Percentiles rank a stretch among this genome's conserved stretches.
Conservation (phyloP, 92 coral and sea anemone species). For the Umimayanthus kanabou region DNA sequence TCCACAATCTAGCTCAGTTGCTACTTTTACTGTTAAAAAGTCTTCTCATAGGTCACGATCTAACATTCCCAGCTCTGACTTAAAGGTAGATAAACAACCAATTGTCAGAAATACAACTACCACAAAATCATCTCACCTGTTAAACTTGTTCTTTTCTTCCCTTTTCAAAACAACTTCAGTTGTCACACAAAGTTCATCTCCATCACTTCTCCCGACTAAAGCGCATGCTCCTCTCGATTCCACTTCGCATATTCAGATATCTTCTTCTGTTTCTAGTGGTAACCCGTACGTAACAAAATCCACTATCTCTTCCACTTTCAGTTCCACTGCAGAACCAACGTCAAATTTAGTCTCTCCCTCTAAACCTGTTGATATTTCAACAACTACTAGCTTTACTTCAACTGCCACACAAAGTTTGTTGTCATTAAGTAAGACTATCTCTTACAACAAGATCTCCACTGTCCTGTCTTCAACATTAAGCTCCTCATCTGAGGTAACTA, state of each 20-base stretch:
- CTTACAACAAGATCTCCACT: background rate
- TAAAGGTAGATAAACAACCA: background rate
- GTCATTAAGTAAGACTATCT: background rate
- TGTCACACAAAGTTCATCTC: background rate
- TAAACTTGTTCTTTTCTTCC: background rate
- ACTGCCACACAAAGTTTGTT: constrained; percentile 20
- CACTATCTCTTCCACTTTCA: background rate
- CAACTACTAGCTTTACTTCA: background rate
- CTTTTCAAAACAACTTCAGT: background rate
- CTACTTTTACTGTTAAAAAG: background rate
- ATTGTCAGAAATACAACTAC: background rate
- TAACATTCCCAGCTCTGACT: background rate
- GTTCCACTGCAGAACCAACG: background rate
- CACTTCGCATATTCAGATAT: background rate
- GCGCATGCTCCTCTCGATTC: background rate
- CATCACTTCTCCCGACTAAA: background rate
- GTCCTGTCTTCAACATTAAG: background rate
- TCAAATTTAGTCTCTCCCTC: constrained; percentile 13
- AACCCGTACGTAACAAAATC: background rate
- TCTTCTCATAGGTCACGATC: background rate
- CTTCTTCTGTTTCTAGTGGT: background rate
- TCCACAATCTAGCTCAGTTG: background rate
- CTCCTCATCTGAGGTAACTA: background rate
- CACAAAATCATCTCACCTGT: background rate
- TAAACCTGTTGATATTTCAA: background rate